These are phyloP conservation scores for Prochilodus magdalenae DNA, from an alignment of 2,113 vertebrate species.

Conservation along the genomic window DNA sequence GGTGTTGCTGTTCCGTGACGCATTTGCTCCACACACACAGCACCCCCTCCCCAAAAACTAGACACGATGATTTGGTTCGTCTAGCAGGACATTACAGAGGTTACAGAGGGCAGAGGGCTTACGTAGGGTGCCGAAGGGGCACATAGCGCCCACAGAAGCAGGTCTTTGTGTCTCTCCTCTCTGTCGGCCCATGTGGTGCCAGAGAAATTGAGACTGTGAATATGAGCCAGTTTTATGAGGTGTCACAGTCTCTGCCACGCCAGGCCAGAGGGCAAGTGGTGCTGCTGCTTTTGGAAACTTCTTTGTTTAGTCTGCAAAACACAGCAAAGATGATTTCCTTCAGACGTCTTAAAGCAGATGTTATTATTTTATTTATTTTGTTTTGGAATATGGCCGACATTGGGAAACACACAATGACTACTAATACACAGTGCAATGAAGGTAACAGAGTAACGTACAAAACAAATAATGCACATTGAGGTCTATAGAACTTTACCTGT, in stretches of 20 bases:
- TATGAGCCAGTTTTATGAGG: slow-evolving; percentile 24
- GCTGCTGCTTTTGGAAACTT: slow-evolving; percentile 17
- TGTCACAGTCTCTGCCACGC: slow-evolving; percentile 3
- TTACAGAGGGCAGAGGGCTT: background rate
- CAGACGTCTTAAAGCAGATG: background rate
- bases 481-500: too few relatives aligned
- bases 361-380: background rate
- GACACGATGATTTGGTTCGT: background rate
- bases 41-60: background rate
- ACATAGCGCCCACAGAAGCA: background rate
- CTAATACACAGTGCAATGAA: background rate
- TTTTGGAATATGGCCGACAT: background rate
- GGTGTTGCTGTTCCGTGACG: slow-evolving; percentile 33
- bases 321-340: background rate
- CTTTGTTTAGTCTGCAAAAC: slow-evolving; percentile 21
- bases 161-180: background rate
- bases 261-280: background rate
- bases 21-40: too few relatives aligned
- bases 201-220: background rate
- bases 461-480: background rate
- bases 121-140: background rate
- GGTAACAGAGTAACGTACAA: background rate
- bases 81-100: background rate
- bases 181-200: background rate
- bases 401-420: background rate